Percentiles rank a stretch among this genome's conserved stretches.
phyloP scores from a whole-genome alignment of 2,888 invertebrate species.

The Pseudoips prasinana region DNA sequence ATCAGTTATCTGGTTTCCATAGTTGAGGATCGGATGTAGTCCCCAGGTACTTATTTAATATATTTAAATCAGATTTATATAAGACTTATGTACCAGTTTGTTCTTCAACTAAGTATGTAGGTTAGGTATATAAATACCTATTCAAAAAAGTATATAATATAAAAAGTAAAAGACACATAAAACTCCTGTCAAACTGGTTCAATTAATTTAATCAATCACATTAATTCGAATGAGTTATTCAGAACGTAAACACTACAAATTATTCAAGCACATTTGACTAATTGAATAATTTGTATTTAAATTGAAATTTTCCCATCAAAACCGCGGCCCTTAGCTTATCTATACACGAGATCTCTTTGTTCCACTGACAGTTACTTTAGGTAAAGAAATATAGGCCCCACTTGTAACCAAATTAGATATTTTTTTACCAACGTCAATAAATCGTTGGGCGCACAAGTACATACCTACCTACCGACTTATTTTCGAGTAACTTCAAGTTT shows the following conservation, averaged over 20 bases:
- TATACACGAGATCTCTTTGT: conserved; percentile 29
- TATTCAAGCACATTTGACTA: conserved; percentile 14
- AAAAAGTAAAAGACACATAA: no score
- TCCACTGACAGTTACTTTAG: conserved; percentile 25
- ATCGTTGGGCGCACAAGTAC: conserved; percentile 51
- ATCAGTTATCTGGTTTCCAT: no score
- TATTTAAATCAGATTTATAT: no score
- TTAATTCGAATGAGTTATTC: no score
- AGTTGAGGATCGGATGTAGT: no score
- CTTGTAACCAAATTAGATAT: conserved; percentile 36
- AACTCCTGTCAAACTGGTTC: no score
- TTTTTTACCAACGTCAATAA: conserved; percentile 44
- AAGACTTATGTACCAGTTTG: no score
- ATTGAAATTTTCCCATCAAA: conserved; percentile 12
- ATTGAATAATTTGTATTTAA: conserved; percentile 10
- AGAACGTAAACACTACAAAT: conserved; percentile 19
- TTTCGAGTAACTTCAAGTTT: conserved; percentile 61
- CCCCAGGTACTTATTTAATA: no score
- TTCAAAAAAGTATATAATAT: no score
- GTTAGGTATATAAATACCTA: no score
- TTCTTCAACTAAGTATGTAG: no score
- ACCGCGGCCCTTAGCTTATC: conserved; percentile 17
- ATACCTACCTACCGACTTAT: conserved; percentile 48
- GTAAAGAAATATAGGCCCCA: conserved; percentile 28
- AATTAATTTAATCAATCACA: no score